Conservation (phyloP, 2,113 vertebrate species). For the Oreocharis arfaki region DNA sequence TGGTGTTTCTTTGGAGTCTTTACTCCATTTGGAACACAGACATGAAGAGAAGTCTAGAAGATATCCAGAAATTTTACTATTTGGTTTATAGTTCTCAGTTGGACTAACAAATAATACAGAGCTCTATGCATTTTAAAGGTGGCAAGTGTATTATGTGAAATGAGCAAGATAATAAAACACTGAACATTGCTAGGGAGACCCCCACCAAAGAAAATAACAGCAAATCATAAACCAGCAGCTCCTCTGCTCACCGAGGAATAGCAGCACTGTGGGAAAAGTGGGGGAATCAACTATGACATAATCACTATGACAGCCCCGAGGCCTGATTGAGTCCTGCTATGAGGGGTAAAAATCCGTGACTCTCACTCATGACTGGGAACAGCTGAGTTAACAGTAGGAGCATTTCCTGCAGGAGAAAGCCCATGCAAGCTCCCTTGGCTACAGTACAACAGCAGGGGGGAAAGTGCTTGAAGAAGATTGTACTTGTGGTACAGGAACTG, state of each 20-base stretch:
- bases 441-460: not conserved
- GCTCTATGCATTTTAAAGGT: not conserved
- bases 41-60: not conserved
- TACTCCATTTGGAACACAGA: not conserved
- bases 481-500: not conserved
- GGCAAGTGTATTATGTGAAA: not conserved
- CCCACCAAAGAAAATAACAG: not conserved
- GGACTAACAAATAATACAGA: not conserved
- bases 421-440: not conserved
- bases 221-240: not conserved
- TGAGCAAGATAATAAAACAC: not conserved
- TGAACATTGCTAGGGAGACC: not conserved
- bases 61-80: not conserved
- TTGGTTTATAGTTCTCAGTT: not conserved
- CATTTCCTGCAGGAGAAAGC: not conserved
- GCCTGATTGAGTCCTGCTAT: not conserved
- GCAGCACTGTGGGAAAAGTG: not conserved
- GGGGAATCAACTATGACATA: fast-evolving
- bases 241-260: fast-evolving
- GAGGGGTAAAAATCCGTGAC: not conserved
- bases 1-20: not conserved
- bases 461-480: not conserved
- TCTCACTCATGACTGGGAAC: not conserved
- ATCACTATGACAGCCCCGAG: fast-evolving
- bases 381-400: not conserved